phyloP scores from a whole-genome alignment of 1,140 invertebrate genomes.

The Bathynomus jamesi region DNA sequence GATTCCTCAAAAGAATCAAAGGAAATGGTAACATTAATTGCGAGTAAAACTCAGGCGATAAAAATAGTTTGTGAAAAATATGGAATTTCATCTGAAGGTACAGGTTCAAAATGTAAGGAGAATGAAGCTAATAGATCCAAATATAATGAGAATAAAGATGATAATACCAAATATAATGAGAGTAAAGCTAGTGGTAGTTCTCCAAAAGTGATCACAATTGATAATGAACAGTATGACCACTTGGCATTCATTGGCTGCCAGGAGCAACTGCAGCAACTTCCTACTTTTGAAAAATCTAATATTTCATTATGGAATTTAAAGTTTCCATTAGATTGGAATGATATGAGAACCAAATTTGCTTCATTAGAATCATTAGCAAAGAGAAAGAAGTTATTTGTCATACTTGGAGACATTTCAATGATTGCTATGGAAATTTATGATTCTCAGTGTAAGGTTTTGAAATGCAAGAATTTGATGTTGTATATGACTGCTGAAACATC shows the following conservation, averaged over 20 bases:
- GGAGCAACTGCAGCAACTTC: neutral
- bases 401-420: neutral
- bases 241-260: neutral
- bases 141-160: too few species aligned
- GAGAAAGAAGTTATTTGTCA: neutral
- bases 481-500: neutral
- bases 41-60: too few species aligned
- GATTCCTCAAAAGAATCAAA: too few species aligned
- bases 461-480: neutral
- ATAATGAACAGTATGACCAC: too few species aligned
- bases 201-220: too few species aligned
- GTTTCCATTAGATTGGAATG: neutral
- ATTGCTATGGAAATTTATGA: neutral
- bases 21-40: too few species aligned
- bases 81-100: too few species aligned
- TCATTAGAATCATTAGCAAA: neutral
- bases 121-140: too few species aligned
- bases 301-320: neutral
- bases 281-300: neutral
- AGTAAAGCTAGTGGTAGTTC: too few species aligned
- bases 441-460: neutral
- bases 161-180: too few species aligned
- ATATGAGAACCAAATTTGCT: neutral
- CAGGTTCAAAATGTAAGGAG: too few species aligned
- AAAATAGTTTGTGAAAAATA: too few species aligned